Conservation (phyloP, 2,888 invertebrate genomes). For the Galerucella calmariensis region DNA sequence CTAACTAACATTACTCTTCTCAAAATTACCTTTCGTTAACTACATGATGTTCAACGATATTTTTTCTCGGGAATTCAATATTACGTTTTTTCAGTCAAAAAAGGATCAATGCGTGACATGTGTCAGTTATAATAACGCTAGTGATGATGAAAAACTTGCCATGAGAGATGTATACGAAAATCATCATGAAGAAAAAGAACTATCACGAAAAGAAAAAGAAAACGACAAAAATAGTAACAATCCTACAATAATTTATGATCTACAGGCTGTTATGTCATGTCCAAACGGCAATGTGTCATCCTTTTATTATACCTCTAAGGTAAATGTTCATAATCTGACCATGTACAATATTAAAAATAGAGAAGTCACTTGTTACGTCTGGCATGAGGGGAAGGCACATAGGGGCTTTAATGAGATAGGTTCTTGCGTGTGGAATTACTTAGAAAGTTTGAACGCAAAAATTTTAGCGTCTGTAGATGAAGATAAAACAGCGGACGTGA, state of each 20-base stretch:
- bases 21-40: conserved; percentile 7
- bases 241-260: conserved; percentile 33
- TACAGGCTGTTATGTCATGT: conserved; percentile 34
- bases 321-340: conserved; percentile 41
- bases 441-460: conserved; percentile 30
- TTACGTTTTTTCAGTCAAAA: conserved; percentile 32
- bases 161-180: conserved; percentile 13
- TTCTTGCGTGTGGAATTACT: conserved; percentile 34
- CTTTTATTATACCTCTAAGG: conserved; percentile 40
- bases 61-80: conserved; percentile 33
- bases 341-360: conserved; percentile 29
- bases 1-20: no score
- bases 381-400: conserved; percentile 38
- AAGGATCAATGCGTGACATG: conserved; percentile 48
- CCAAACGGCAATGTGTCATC: conserved; percentile 27
- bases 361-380: conserved; percentile 33
- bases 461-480: background rate
- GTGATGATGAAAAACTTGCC: conserved; percentile 19
- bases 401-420: conserved; percentile 33
- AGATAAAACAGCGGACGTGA: conserved; percentile 14
- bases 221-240: conserved; percentile 14
- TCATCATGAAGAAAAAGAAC: conserved; percentile 19
- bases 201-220: conserved; percentile 22
- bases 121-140: conserved; percentile 38
- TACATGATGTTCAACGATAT: conserved; percentile 24